Conservation (phyloP, 1,140 invertebrate genomes). For the Pollicipes pollicipes region DNA sequence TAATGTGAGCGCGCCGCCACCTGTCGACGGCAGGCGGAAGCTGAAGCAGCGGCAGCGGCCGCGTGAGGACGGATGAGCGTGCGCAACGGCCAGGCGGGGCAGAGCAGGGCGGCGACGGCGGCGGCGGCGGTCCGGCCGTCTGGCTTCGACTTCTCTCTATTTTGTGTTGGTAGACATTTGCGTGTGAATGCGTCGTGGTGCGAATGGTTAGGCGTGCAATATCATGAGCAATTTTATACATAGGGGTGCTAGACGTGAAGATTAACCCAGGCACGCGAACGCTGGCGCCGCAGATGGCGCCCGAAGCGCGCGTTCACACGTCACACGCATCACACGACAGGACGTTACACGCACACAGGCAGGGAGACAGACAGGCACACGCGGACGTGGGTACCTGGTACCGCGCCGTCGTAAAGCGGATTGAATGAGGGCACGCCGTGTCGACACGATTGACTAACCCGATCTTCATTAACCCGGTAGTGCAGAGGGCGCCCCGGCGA, state of each 20-base stretch:
- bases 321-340: no score
- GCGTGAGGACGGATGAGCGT: neutral
- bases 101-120: neutral
- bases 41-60: neutral
- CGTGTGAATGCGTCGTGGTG: neutral
- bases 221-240: slow-evolving; percentile 1
- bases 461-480: neutral
- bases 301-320: no score
- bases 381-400: no score
- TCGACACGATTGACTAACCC: neutral
- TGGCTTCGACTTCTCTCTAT: neutral
- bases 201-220: neutral
- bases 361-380: neutral
- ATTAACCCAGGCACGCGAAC: no score
- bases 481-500: neutral
- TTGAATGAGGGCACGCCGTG: no score
- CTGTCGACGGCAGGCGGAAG: neutral
- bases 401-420: no score
- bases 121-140: no score
- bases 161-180: slow-evolving; percentile 2
- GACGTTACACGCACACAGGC: no score
- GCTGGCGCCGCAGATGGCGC: no score
- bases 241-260: neutral
- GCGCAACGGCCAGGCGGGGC: neutral
- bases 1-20: slow-evolving; percentile 36